A percentile compares a stretch with the other conserved stretches of the same genome.
Conservation (phyloP, 2,113 vertebrate species). For the Pseudopodoces humilis region DNA sequence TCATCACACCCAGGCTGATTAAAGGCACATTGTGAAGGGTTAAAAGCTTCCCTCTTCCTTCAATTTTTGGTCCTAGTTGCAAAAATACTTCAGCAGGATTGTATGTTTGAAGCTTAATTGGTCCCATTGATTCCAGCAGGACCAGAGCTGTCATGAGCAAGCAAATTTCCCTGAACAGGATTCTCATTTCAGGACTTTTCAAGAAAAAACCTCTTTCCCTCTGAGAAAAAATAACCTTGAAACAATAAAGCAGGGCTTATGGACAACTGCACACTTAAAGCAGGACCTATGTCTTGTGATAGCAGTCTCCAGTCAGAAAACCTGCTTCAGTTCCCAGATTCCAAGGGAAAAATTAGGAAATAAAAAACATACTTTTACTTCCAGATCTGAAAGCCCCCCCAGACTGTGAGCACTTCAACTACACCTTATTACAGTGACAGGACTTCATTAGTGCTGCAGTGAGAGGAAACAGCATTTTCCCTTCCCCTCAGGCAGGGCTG, state of each 20-base stretch:
- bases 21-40: constrained; percentile 64
- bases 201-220: constrained; percentile 49
- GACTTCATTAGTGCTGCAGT: not conserved
- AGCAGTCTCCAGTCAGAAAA: constrained; percentile 3
- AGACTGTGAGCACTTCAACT: not conserved
- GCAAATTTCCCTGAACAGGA: not conserved
- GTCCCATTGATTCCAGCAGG: constrained; percentile 27
- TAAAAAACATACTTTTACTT: not conserved
- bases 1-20: constrained; percentile 66
- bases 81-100: not conserved
- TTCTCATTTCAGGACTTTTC: constrained; percentile 50
- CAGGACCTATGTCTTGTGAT: not conserved
- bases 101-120: not conserved
- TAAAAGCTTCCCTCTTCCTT: constrained; percentile 59
- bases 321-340: not conserved
- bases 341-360: not conserved
- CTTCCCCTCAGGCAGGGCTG: not conserved
- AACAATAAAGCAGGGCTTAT: constrained; percentile 7
- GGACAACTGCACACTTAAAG: constrained; percentile 17
- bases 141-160: constrained; percentile 15
- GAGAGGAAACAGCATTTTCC: not conserved
- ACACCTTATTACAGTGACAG: not conserved
- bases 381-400: not conserved
- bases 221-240: constrained; percentile 25
- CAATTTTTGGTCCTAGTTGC: not conserved